Evolutionary conservation across 2,888 invertebrate species (phyloP).

Genomic region (Parnassius mnemosyne): DNA sequence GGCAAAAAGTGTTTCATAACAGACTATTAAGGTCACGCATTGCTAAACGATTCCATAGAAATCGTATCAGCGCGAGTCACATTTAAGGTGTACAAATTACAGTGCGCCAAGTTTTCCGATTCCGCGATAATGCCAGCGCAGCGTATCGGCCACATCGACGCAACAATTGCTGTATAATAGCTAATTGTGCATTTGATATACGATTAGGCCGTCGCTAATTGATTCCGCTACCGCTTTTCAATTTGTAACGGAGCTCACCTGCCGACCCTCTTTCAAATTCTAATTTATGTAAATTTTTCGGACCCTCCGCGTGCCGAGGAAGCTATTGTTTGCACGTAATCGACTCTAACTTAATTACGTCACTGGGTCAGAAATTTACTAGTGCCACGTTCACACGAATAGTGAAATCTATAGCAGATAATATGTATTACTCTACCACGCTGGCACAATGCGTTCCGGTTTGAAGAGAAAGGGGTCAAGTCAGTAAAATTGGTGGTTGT

Average conservation of each 20-base stretch:
- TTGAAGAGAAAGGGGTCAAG: too few species aligned
- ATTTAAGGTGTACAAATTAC: slow-evolving; percentile 5
- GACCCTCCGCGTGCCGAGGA: neutral
- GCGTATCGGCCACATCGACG: neutral
- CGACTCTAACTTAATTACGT: too few species aligned
- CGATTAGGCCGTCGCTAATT: slow-evolving; percentile 27
- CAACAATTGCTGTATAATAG: slow-evolving; percentile 17
- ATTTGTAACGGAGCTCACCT: slow-evolving; percentile 17
- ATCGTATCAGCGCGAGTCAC: neutral
- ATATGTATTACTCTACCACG: too few species aligned
- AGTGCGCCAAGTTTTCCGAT: slow-evolving; percentile 1
- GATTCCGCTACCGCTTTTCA: slow-evolving; percentile 10
- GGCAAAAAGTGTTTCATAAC: slow-evolving; percentile 6
- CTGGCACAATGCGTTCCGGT: too few species aligned
- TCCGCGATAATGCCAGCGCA: neutral
- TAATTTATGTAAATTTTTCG: slow-evolving; percentile 27
- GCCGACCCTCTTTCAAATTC: slow-evolving; percentile 19
- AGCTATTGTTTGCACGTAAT: slow-evolving; percentile 19
- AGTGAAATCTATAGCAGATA: too few species aligned
- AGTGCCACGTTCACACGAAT: too few species aligned
- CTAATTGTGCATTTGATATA: slow-evolving; percentile 30
- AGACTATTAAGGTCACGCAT: slow-evolving; percentile 18
- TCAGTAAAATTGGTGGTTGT: too few species aligned
- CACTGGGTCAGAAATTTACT: too few species aligned
- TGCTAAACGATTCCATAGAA: neutral